Evolutionary conservation across 2,113 vertebrate species (phyloP).

Genomic region (Benitochromis conjunctus): DNA sequence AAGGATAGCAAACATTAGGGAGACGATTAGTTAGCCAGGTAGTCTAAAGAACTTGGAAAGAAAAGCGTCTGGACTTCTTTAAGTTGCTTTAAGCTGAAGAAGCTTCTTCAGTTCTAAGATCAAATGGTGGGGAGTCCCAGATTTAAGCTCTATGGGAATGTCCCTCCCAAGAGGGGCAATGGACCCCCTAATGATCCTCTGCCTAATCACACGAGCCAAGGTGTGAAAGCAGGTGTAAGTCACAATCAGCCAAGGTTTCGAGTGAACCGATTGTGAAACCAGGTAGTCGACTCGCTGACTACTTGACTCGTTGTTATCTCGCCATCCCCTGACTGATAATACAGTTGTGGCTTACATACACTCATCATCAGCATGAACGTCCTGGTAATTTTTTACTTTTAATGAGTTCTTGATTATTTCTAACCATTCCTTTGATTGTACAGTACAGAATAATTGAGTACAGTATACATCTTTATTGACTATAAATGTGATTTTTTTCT

Average conservation of each 20-base stretch:
- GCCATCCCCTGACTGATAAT: neutral
- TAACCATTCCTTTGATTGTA: neutral
- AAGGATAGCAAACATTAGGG: neutral
- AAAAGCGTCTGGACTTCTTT: no score
- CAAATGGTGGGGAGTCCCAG: no score
- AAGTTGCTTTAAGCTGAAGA: no score
- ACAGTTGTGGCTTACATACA: neutral
- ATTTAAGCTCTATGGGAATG: no score
- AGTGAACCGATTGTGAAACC: neutral
- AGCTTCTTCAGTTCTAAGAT: no score
- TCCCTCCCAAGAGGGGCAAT: no score
- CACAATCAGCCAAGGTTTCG: no score
- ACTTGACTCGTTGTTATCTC: neutral
- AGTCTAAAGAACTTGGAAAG: neutral
- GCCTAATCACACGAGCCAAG: no score
- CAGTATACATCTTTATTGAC: neutral
- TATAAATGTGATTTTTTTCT: neutral
- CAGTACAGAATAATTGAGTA: neutral
- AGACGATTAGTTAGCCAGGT: neutral
- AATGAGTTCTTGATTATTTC: neutral
- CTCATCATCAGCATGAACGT: neutral
- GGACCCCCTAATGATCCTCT: no score
- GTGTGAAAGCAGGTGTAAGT: no score
- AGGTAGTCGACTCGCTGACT: neutral
- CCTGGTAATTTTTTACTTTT: neutral